These are phyloP conservation scores for Drosophila neoperkinsi DNA, from an alignment of 2,888 invertebrate species.

Conservation along the genomic window DNA sequence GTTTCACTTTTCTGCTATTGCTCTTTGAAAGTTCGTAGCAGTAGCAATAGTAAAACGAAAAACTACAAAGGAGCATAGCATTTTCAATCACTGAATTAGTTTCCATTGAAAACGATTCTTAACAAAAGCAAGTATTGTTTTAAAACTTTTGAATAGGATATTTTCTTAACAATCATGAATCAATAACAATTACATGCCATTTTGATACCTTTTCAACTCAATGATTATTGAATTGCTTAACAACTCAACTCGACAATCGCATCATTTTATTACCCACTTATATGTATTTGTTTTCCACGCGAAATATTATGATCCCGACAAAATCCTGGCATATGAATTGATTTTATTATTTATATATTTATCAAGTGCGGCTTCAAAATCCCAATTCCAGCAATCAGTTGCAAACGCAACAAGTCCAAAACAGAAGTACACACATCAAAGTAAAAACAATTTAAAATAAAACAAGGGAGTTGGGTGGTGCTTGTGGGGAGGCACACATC, in stretches of 20 bases:
- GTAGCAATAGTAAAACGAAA: background rate
- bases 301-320: background rate
- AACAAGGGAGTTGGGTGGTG: background rate
- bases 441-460: slow-evolving; percentile 37
- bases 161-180: background rate
- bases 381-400: slow-evolving; percentile 5
- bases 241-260: background rate
- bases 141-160: background rate
- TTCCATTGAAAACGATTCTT: background rate
- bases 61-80: background rate
- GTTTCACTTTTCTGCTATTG: background rate
- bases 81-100: background rate
- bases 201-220: background rate
- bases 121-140: background rate
- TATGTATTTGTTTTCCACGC: background rate
- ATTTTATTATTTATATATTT: slow-evolving; percentile 4
- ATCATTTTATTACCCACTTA: background rate
- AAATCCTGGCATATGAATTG: slow-evolving; percentile 7
- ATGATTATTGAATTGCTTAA: background rate
- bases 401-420: slow-evolving; percentile 60
- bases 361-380: slow-evolving; percentile 12
- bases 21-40: background rate
- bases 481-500: slow-evolving; percentile 19
- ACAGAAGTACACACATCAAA: slow-evolving; percentile 46
- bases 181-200: background rate